Base-by-base conservation (phyloP, 2,113 vertebrate genomes). In the Leptocoma aspasia region DNA sequence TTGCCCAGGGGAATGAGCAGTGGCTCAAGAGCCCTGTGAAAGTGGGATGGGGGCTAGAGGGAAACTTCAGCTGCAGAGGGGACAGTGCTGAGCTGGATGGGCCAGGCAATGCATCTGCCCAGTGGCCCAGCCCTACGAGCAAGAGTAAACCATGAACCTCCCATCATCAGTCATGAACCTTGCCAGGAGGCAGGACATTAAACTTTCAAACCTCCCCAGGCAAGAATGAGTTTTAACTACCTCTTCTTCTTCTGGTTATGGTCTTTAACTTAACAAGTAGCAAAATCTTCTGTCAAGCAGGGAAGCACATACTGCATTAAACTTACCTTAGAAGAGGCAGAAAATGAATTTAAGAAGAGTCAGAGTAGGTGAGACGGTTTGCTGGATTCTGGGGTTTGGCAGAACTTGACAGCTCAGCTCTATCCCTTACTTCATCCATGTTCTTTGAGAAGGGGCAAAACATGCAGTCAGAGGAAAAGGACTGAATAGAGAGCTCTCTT, bases 351-450 rank as follows among this genome's bases (percentile, higher is more conserved):
- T 24, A 28, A 41, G 42, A 33, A 11, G 26, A 68, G 28, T 10
- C 10, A 56, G 31, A 44, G 13, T 20, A 65, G 22, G 23, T 44
- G 21, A 10, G 18, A 26, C 7, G 2, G 6, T 2, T 42, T 90
- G 18, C 8, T 64, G 57, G 9, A 26, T 82, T 79, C 33, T 35
- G 20, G 2, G 3, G 4, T 37, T 60, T 89, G 33, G 23, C 15
- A 83, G 44, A 71, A 71, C 27, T 24, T 42, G 26, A 11, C 13
- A 75, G 28, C 11, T 42, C 6, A 37, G 15, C 22, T 37, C 31
- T 63, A 15, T 19, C 3, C 7, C 33, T 87, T 49, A 12, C 12
- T 50, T 47, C 12, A 52, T 6, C 9, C 0, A 0, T 17, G 6
- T 54, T 63, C 52, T 87, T 22, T 33, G 33, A 39, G 64, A 82